phyloP scores from a whole-genome alignment of 1,140 invertebrate species.

The Drosophila seguyi region DNA sequence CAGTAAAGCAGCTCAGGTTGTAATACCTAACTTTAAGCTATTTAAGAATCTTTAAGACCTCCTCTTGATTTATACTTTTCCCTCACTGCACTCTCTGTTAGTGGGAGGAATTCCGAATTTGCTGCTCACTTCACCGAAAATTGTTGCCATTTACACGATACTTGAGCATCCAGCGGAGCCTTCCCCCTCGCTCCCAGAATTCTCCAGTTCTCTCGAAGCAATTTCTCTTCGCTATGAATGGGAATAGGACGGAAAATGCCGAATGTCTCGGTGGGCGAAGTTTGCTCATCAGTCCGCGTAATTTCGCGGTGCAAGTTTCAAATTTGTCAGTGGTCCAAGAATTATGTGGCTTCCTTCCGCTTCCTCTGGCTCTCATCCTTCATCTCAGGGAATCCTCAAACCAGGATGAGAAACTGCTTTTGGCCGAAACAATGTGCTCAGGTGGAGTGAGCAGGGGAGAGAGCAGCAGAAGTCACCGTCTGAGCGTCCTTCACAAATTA shows the following conservation, averaged over 20 bases:
- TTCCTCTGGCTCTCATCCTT: neutral
- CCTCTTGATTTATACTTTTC: too few relatives aligned
- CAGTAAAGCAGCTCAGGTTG: neutral
- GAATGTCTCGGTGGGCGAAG: slow-evolving; percentile 45
- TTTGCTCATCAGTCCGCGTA: slow-evolving; percentile 74
- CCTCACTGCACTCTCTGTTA: slow-evolving; percentile 5
- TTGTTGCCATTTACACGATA: slow-evolving; percentile 69
- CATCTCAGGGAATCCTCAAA: neutral
- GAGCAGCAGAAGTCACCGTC: neutral
- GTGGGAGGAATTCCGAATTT: slow-evolving; percentile 23
- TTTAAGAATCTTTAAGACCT: too few relatives aligned
- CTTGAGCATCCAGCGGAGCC: slow-evolving; percentile 34
- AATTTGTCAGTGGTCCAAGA: slow-evolving; percentile 67
- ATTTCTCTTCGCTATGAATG: slow-evolving; percentile 46
- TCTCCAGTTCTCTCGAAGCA: slow-evolving; percentile 19
- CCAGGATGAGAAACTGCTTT: slow-evolving; percentile 36
- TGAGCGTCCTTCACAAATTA: slow-evolving; percentile 52
- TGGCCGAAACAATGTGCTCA: slow-evolving; percentile 61
- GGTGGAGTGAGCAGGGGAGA: slow-evolving; percentile 7
- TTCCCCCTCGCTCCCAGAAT: slow-evolving; percentile 1
- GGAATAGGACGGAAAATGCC: slow-evolving; percentile 30
- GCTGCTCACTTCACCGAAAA: slow-evolving; percentile 41
- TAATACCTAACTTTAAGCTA: too few relatives aligned
- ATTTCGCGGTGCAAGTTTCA: slow-evolving; percentile 70
- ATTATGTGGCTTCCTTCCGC: slow-evolving; percentile 36